These are phyloP conservation scores for Laticauda laticaudata DNA, from an alignment of 2,113 vertebrate species.

Conservation along the genomic window DNA sequence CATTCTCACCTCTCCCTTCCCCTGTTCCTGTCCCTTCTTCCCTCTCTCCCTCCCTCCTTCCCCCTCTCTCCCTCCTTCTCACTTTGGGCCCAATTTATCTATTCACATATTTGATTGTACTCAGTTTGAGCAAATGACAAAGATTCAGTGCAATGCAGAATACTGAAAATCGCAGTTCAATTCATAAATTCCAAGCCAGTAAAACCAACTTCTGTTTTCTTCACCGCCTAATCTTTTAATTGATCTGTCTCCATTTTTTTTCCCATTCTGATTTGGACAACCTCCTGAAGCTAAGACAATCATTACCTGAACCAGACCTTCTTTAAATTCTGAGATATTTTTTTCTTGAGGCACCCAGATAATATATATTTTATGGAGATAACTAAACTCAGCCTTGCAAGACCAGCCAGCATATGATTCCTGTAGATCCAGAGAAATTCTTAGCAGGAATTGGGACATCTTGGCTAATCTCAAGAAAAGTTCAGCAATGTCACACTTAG, in stretches of 20 bases:
- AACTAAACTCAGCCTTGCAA: background rate
- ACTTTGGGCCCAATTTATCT: background rate
- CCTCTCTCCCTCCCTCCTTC: background rate
- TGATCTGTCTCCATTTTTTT: background rate
- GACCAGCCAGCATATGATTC: background rate
- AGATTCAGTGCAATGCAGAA: background rate
- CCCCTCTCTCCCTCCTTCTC: rapidly evolving
- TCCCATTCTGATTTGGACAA: background rate
- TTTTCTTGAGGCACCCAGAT: background rate
- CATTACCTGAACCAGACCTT: background rate
- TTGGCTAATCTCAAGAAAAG: background rate
- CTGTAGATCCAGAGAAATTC: background rate
- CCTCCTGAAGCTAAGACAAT: background rate
- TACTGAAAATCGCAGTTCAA: background rate
- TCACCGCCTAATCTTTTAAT: background rate
- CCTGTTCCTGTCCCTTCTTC: background rate
- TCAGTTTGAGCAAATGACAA: background rate
- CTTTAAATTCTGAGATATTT: background rate
- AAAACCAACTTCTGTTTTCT: background rate
- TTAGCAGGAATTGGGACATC: background rate
- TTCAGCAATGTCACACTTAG: background rate
- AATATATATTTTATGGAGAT: background rate
- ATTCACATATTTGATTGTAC: background rate
- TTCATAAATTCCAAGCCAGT: background rate
- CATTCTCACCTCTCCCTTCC: background rate